phyloP scores from a whole-genome alignment of 1,140 invertebrate species.

The Bombyx mandarina region DNA sequence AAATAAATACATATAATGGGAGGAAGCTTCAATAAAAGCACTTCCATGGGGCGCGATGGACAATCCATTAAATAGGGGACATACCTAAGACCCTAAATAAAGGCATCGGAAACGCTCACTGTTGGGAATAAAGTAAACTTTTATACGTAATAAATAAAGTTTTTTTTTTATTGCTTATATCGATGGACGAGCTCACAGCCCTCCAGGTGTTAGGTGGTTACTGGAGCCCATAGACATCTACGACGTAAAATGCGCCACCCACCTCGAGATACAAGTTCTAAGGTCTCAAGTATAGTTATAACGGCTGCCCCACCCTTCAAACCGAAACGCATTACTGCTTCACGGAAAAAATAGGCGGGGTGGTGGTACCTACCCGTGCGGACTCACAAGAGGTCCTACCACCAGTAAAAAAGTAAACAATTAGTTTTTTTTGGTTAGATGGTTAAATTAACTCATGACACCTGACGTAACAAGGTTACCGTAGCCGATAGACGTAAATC shows the following conservation, averaged over 20 bases:
- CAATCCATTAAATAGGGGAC: conserved; percentile 49
- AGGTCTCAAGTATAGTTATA: no score
- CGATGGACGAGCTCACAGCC: no score
- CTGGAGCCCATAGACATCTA: not conserved
- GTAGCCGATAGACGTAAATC: not conserved
- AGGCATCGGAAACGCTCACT: not conserved
- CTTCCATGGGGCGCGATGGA: conserved; percentile 46
- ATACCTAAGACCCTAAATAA: conserved; percentile 16
- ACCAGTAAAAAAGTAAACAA: no score
- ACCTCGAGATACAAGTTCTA: no score
- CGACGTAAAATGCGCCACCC: no score
- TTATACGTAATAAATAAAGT: not conserved
- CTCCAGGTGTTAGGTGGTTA: not conserved
- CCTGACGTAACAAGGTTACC: not conserved
- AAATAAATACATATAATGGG: conserved; percentile 60
- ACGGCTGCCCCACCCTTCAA: no score
- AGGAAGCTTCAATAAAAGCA: conserved; percentile 61
- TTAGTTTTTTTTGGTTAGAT: no score
- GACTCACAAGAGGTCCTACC: no score
- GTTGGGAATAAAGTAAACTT: not conserved
- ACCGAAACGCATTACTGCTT: no score
- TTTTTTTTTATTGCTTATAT: not conserved
- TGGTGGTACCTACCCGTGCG: no score
- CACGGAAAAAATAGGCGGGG: no score
- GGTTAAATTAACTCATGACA: no score